These are phyloP conservation scores for Tethea ocularis DNA, from an alignment of 2,888 invertebrate genomes.

Conservation along the genomic window DNA sequence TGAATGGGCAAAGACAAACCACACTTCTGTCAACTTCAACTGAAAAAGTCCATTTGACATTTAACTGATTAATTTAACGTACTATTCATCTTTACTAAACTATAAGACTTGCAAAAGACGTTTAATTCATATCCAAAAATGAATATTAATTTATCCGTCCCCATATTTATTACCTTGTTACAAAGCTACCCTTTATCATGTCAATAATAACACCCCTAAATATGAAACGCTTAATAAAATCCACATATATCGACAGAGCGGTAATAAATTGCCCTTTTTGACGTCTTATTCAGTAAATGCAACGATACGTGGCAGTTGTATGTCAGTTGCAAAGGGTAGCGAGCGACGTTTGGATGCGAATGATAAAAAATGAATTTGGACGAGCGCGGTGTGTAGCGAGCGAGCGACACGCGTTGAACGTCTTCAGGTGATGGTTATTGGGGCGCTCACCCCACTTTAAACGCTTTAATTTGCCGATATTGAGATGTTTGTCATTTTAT, in stretches of 20 bases:
- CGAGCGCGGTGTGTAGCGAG: conserved; percentile 39
- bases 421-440: conserved; percentile 58
- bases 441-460: conserved; percentile 33
- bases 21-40: conserved; percentile 15
- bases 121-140: conserved; percentile 24
- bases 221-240: conserved; percentile 78
- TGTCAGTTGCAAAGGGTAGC: conserved; percentile 42
- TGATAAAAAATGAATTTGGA: conserved; percentile 60
- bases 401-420: conserved; percentile 55
- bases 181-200: conserved; percentile 53
- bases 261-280: conserved; percentile 79
- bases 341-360: conserved; percentile 37
- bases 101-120: conserved; percentile 12
- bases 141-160: conserved; percentile 7
- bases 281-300: conserved; percentile 69
- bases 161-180: conserved; percentile 38
- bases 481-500: background rate
- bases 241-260: conserved; percentile 59
- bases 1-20: conserved; percentile 51
- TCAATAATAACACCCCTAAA: conserved; percentile 60
- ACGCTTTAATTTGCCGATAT: background rate
- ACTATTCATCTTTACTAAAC: background rate
- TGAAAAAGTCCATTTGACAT: background rate
- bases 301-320: conserved; percentile 56
- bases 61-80: no score